Conservation (phyloP, 2,797 vertebrate species). For the Clamator glandarius region DNA sequence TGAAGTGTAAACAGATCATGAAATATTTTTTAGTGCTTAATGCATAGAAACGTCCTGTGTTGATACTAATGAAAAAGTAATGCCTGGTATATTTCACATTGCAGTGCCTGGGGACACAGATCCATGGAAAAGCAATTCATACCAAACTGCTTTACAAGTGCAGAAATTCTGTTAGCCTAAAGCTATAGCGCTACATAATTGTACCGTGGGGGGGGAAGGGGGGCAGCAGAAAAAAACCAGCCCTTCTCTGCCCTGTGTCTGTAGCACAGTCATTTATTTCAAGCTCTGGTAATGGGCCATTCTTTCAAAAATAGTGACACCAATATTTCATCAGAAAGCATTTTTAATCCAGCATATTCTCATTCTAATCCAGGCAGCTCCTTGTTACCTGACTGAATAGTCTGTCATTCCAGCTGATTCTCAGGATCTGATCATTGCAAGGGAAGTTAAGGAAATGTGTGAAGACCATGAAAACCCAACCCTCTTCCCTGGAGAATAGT, state of each 20-base stretch:
- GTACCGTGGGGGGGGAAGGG: not conserved
- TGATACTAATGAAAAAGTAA: conserved; percentile 64
- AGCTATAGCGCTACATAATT: conserved; percentile 57
- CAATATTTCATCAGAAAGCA: not conserved
- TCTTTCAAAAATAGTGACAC: conserved; percentile 19
- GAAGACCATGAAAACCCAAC: conserved; percentile 48
- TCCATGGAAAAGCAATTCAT: conserved; percentile 61
- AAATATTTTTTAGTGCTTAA: conserved; percentile 63
- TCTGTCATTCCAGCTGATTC: conserved; percentile 59
- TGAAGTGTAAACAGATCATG: conserved; percentile 54
- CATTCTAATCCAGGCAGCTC: conserved; percentile 27
- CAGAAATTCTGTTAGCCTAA: conserved; percentile 69
- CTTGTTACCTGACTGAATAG: not conserved
- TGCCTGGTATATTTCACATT: conserved; percentile 56
- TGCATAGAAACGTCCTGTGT: conserved; percentile 37
- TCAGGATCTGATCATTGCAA: not conserved
- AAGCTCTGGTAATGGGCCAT: conserved; percentile 22
- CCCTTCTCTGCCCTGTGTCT: conserved; percentile 29
- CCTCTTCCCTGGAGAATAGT: conserved; percentile 65
- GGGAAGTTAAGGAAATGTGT: conserved; percentile 66
- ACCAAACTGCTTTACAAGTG: conserved; percentile 70
- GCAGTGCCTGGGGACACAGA: conserved; percentile 58
- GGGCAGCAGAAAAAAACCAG: not conserved
- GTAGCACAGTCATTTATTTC: not conserved
- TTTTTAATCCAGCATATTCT: conserved; percentile 52